Conservation (phyloP, 30 jellyfish, hydroid and myxozoan genomes). For the Aurelia sp. region DNA sequence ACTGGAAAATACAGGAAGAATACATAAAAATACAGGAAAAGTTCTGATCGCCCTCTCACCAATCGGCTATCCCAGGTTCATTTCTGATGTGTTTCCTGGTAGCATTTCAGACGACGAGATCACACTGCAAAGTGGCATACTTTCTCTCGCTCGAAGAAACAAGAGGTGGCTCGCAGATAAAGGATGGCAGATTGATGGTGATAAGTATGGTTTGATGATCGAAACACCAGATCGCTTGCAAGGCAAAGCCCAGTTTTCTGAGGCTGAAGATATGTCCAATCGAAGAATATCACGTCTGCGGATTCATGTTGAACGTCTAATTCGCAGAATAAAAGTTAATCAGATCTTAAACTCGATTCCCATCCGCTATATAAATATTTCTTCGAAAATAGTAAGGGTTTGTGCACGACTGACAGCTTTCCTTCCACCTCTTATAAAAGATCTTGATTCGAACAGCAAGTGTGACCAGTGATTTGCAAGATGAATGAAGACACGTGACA, state of each 20-base stretch:
- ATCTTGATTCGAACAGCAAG: too few relatives aligned
- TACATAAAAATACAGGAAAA: too few relatives aligned
- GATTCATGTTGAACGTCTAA: neutral
- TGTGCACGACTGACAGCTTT: too few relatives aligned
- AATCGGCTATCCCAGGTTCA: neutral
- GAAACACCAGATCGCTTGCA: neutral
- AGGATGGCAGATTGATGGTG: neutral
- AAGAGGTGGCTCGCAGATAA: slow-evolving; percentile 18
- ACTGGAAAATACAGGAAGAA: too few relatives aligned
- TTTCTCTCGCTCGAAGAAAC: slow-evolving; percentile 1
- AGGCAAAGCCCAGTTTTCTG: neutral
- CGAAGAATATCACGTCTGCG: neutral
- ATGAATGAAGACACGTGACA: too few relatives aligned
- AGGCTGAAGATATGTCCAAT: neutral
- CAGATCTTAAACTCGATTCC: too few relatives aligned
- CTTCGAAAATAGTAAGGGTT: too few relatives aligned
- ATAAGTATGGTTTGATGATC: too few relatives aligned
- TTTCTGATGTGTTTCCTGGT: slow-evolving; percentile 20
- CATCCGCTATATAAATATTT: too few relatives aligned
- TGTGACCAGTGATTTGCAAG: too few relatives aligned
- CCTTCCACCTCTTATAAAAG: too few relatives aligned
- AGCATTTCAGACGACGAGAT: slow-evolving; percentile 30
- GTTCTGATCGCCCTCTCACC: slow-evolving; percentile 8
- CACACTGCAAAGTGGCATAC: slow-evolving; percentile 14
- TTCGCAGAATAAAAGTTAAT: neutral